phyloP scores from a whole-genome alignment of 2,888 invertebrate genomes.

The Tanytarsus gracilentus region DNA sequence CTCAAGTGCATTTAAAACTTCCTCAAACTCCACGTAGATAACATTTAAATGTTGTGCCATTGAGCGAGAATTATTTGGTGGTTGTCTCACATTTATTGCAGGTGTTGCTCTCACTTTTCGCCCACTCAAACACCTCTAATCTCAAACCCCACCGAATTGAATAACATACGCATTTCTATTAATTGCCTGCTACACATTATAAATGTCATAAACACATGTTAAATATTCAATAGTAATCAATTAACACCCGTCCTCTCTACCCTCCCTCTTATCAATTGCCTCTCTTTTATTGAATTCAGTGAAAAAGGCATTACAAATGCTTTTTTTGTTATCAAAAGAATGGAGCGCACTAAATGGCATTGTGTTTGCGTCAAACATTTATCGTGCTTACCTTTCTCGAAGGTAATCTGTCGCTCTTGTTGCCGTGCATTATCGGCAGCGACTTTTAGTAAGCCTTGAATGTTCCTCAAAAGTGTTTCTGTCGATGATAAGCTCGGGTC shows the following conservation, averaged over 20 bases:
- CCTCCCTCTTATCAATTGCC: conserved; percentile 22
- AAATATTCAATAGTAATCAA: conserved; percentile 22
- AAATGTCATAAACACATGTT: conserved; percentile 28
- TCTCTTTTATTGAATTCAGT: not conserved
- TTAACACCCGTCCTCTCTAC: conserved; percentile 21
- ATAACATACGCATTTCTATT: not conserved
- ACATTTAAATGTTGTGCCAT: too few species aligned
- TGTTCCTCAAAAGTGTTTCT: conserved; percentile 87
- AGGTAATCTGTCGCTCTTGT: conserved; percentile 90
- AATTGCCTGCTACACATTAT: not conserved
- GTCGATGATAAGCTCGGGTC: conserved; percentile 68
- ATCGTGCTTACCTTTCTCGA: conserved; percentile 78
- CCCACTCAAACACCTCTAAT: too few species aligned
- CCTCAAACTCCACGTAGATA: too few species aligned
- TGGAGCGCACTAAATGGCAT: conserved; percentile 9
- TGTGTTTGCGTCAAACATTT: not conserved
- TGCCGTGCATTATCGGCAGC: conserved; percentile 96
- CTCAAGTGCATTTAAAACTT: too few species aligned
- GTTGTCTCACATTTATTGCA: too few species aligned
- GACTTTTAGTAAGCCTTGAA: conserved; percentile 90
- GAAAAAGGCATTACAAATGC: conserved; percentile 17
- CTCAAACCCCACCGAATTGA: too few species aligned
- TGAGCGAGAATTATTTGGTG: too few species aligned
- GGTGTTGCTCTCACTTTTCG: too few species aligned
- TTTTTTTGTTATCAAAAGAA: conserved; percentile 21